phyloP scores from a whole-genome alignment of 2,113 vertebrate species.

The Oceanites oceanicus region DNA sequence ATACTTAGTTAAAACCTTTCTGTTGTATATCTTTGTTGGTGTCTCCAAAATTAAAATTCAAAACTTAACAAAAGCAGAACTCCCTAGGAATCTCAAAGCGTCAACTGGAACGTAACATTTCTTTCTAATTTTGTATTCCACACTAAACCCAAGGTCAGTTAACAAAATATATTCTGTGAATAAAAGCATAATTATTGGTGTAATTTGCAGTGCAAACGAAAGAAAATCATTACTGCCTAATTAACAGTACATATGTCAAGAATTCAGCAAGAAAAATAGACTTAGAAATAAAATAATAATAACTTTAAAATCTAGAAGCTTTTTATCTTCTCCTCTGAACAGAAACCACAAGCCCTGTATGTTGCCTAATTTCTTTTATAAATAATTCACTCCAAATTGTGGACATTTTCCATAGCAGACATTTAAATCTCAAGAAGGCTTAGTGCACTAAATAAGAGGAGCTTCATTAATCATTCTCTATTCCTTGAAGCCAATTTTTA shows the following conservation, averaged over 20 bases:
- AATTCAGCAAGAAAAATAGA: slow-evolving; percentile 37
- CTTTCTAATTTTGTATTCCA: slow-evolving; percentile 51
- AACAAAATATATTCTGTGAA: slow-evolving; percentile 48
- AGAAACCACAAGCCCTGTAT: slow-evolving; percentile 13
- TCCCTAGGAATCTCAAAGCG: slow-evolving; percentile 22
- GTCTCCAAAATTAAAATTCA: slow-evolving; percentile 59
- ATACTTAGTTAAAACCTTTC: slow-evolving; percentile 56
- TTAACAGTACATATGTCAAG: slow-evolving; percentile 57
- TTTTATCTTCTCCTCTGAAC: slow-evolving; percentile 38
- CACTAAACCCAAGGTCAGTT: slow-evolving; percentile 51
- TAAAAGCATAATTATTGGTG: slow-evolving; percentile 62
- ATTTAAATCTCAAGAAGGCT: slow-evolving; percentile 33
- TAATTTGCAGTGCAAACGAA: slow-evolving; percentile 62
- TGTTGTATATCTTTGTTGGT: slow-evolving; percentile 18
- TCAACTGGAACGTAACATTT: slow-evolving; percentile 8
- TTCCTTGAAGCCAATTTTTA: slow-evolving; percentile 42
- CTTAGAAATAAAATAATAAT: slow-evolving; percentile 35
- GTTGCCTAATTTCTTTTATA: slow-evolving; percentile 46
- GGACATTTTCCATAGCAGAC: slow-evolving; percentile 24
- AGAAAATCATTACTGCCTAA: slow-evolving; percentile 60
- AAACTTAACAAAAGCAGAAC: slow-evolving; percentile 30
- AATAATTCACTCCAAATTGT: slow-evolving; percentile 45
- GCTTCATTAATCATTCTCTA: slow-evolving; percentile 41
- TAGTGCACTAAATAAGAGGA: slow-evolving; percentile 1
- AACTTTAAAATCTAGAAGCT: slow-evolving; percentile 2